Evolutionary conservation across 2,113 vertebrate species (phyloP).

Genomic region (Rhombomys opimus): DNA sequence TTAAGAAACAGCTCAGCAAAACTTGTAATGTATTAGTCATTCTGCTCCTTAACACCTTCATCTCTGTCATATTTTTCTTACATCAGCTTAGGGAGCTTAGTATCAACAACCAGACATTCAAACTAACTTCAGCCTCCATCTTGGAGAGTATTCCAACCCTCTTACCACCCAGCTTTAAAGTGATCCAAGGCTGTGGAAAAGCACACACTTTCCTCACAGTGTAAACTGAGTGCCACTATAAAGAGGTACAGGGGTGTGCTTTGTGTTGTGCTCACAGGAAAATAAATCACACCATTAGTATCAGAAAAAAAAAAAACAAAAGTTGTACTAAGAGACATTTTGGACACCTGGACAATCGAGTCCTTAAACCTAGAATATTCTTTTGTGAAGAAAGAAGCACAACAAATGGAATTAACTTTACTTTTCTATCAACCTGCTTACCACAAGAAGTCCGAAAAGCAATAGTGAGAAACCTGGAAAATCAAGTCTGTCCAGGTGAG

Average conservation of each 20-base stretch:
- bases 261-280: background rate
- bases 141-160: background rate
- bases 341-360: background rate
- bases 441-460: background rate
- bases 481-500: background rate
- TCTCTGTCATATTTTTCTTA: background rate
- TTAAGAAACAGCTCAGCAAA: background rate
- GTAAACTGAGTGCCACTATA: background rate
- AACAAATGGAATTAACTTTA: background rate
- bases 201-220: background rate
- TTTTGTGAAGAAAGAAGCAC: background rate
- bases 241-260: background rate
- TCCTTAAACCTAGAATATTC: background rate
- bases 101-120: background rate
- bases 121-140: background rate
- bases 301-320: background rate
- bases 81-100: background rate
- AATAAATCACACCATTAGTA: background rate
- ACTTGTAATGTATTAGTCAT: background rate
- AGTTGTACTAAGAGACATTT: background rate
- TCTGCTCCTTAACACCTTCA: background rate
- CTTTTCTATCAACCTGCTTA: background rate
- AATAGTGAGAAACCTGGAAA: background rate
- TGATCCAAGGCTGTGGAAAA: background rate
- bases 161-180: background rate